Conservation (phyloP, 2,888 invertebrate genomes). For the Xanthia togata region DNA sequence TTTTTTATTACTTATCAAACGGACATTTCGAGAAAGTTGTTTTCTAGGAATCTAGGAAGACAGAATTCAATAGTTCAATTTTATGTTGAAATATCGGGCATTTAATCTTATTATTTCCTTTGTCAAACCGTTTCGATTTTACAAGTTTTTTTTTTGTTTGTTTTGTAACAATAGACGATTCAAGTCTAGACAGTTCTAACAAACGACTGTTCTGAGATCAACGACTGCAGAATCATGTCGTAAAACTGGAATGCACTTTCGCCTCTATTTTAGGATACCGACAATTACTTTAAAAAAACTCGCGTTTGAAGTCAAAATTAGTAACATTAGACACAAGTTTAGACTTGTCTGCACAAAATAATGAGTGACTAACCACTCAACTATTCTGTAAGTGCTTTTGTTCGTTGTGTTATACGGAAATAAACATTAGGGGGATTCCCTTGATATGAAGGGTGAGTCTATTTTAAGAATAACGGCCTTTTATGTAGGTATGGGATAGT, state of each 20-base stretch:
- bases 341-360: slow-evolving; percentile 51
- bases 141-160: not conserved
- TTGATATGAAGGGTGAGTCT: slow-evolving; percentile 19
- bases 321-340: slow-evolving; percentile 50
- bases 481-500: not conserved
- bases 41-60: not conserved
- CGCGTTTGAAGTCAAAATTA: slow-evolving; percentile 44
- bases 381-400: slow-evolving; percentile 27
- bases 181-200: slow-evolving; percentile 16
- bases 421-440: slow-evolving; percentile 55
- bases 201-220: slow-evolving; percentile 20
- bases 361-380: slow-evolving; percentile 32
- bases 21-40: not conserved
- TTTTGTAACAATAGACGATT: slow-evolving; percentile 13
- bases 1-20: not conserved
- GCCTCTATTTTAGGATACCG: slow-evolving; percentile 43
- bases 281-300: slow-evolving; percentile 47
- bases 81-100: not conserved
- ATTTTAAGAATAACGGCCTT: slow-evolving; percentile 15
- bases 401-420: slow-evolving; percentile 31
- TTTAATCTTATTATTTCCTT: not conserved
- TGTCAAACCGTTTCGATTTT: not conserved
- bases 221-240: slow-evolving; percentile 31
- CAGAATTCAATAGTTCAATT: not conserved
- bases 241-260: slow-evolving; percentile 51